Conservation (phyloP, 1,140 invertebrate genomes). For the Macrotrachela quadricornifera region DNA sequence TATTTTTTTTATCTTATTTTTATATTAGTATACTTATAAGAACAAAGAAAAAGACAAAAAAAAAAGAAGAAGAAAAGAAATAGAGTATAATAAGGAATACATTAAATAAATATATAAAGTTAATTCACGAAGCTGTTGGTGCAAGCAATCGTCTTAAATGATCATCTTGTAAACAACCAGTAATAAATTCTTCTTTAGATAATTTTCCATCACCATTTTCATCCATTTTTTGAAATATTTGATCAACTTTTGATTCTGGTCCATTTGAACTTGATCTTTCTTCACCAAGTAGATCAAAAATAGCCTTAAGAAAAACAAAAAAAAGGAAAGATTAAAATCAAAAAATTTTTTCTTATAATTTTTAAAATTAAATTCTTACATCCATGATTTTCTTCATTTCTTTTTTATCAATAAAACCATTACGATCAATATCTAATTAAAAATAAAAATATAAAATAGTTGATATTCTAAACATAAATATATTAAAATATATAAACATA, state of each 20-base stretch:
- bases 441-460: conserved; percentile 6
- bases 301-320: too few relatives aligned
- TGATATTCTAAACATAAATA: conserved; percentile 64
- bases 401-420: neutral
- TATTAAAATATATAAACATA: conserved; percentile 94
- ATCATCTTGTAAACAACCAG: neutral
- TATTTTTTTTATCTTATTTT: too few relatives aligned
- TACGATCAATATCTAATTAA: neutral
- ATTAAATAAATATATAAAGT: too few relatives aligned
- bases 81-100: too few relatives aligned
- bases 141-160: neutral
- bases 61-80: too few relatives aligned
- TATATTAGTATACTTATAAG: too few relatives aligned
- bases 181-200: neutral
- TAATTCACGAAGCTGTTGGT: neutral
- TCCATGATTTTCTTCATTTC: neutral
- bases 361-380: neutral
- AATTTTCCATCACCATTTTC: neutral
- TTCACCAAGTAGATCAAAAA: neutral
- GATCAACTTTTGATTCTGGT: neutral
- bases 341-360: too few relatives aligned
- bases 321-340: too few relatives aligned
- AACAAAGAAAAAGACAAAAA: too few relatives aligned
- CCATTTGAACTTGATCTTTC: neutral
- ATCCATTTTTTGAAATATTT: neutral